Conservation (phyloP, 2,113 vertebrate genomes). For the Lasiurus borealis region DNA sequence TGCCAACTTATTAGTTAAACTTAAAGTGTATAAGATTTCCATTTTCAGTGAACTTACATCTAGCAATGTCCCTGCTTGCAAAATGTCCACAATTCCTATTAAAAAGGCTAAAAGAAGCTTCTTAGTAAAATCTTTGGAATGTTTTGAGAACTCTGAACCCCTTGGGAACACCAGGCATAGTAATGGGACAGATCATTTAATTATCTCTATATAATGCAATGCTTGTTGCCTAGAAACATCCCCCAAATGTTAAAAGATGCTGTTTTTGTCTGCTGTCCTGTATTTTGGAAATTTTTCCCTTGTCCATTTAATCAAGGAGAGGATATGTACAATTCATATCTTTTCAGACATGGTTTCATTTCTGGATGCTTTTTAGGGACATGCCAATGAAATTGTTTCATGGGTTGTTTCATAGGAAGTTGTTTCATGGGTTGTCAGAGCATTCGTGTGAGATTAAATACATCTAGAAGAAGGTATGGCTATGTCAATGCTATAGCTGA, state of each 20-base stretch:
- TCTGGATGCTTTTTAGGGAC: conserved; percentile 42
- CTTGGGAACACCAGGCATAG: conserved; percentile 45
- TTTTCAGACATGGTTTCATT: conserved; percentile 28
- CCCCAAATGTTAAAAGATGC: conserved; percentile 51
- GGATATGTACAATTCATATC: conserved; percentile 12
- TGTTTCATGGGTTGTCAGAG: not conserved
- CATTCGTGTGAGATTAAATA: not conserved
- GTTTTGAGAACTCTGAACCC: conserved; percentile 47
- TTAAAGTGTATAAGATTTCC: conserved; percentile 24
- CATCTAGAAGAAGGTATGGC: not conserved
- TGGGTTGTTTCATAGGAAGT: too few relatives aligned
- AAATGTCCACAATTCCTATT: conserved; percentile 40
- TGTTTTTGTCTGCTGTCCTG: conserved; percentile 21
- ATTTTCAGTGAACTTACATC: conserved; percentile 17
- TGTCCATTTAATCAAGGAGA: conserved; percentile 36
- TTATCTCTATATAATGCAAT: conserved; percentile 46
- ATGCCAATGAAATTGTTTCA: conserved; percentile 21
- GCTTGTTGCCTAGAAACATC: conserved; percentile 73
- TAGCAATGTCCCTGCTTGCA: not conserved
- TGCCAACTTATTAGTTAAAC: not conserved
- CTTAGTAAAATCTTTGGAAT: conserved; percentile 26
- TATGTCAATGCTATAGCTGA: not conserved
- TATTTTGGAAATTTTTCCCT: conserved; percentile 49
- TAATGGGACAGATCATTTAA: conserved; percentile 51
- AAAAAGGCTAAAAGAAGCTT: not conserved